These are phyloP conservation scores for Chlorops oryzae DNA, from an alignment of 1,140 invertebrate species.

Conservation along the genomic window DNA sequence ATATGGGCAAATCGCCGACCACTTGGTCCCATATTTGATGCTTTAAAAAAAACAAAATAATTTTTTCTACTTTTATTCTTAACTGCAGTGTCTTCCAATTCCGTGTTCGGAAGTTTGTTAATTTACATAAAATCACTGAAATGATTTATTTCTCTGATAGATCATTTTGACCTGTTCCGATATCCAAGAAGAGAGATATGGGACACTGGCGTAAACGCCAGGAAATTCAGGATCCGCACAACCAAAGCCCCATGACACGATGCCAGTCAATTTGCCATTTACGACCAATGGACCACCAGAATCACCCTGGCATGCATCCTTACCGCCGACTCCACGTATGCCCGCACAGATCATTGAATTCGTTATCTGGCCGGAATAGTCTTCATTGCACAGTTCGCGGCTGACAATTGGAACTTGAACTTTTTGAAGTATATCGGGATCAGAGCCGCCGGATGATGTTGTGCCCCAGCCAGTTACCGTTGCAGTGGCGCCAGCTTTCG, in stretches of 20 bases:
- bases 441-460: slow-evolving; percentile 16
- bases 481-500: slow-evolving; percentile 23
- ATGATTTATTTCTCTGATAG: too few species aligned
- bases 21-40: too few species aligned
- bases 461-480: slow-evolving; percentile 49
- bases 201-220: slow-evolving; percentile 62
- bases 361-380: slow-evolving; percentile 43
- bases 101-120: too few species aligned
- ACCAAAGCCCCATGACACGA: slow-evolving; percentile 63
- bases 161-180: slow-evolving; percentile 15
- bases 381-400: slow-evolving; percentile 24
- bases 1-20: too few species aligned
- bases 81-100: too few species aligned
- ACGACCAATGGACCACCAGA: slow-evolving; percentile 47
- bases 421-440: slow-evolving; percentile 25
- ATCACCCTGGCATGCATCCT: slow-evolving; percentile 53
- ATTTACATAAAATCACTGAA: too few species aligned
- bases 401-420: slow-evolving; percentile 34
- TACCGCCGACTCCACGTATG: slow-evolving; percentile 36
- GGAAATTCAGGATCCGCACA: slow-evolving; percentile 58
- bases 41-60: too few species aligned
- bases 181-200: slow-evolving; percentile 48
- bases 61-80: too few species aligned
- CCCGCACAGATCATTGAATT: slow-evolving; percentile 56
- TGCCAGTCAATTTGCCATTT: slow-evolving; percentile 49